phyloP scores from a whole-genome alignment of 2,888 invertebrate species.

The Chrysotoxum bicinctum region DNA sequence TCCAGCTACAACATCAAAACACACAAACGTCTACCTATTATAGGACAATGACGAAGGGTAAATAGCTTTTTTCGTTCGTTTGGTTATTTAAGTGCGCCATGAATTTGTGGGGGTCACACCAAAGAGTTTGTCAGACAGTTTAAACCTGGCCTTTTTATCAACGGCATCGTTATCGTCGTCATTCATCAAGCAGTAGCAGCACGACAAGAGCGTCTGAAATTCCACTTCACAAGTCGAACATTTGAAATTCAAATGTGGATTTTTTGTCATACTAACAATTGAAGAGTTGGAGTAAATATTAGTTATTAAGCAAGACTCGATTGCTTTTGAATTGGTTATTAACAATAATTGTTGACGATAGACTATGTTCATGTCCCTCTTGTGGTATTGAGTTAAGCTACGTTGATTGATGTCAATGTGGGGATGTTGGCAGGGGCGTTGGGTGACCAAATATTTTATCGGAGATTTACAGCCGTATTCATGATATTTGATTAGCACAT shows the following conservation, averaged over 20 bases:
- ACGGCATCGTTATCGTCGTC: constrained; percentile 9
- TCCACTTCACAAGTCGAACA: constrained; percentile 52
- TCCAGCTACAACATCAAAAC: neutral
- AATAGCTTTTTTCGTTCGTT: neutral
- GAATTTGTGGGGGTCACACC: constrained; percentile 52
- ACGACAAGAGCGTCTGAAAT: constrained; percentile 17
- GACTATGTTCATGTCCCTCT: neutral
- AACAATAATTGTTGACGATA: constrained; percentile 24
- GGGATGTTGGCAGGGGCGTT: too few relatives aligned
- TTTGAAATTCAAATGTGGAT: constrained; percentile 66
- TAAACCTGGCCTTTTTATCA: neutral
- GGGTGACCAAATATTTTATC: too few relatives aligned
- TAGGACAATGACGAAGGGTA: constrained; percentile 1
- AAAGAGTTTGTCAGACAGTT: constrained; percentile 14
- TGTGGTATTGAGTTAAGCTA: neutral
- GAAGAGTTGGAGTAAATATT: constrained; percentile 58
- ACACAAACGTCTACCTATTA: neutral
- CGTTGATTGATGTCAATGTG: too few relatives aligned
- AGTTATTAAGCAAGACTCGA: constrained; percentile 56
- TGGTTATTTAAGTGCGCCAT: neutral
- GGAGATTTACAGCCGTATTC: too few relatives aligned
- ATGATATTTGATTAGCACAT: too few relatives aligned
- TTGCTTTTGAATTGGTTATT: constrained; percentile 60
- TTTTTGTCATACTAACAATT: neutral
- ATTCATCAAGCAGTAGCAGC: constrained; percentile 15